Base-by-base conservation (phyloP, 1,140 invertebrate genomes). In the Hypsibius dujardini region DNA sequence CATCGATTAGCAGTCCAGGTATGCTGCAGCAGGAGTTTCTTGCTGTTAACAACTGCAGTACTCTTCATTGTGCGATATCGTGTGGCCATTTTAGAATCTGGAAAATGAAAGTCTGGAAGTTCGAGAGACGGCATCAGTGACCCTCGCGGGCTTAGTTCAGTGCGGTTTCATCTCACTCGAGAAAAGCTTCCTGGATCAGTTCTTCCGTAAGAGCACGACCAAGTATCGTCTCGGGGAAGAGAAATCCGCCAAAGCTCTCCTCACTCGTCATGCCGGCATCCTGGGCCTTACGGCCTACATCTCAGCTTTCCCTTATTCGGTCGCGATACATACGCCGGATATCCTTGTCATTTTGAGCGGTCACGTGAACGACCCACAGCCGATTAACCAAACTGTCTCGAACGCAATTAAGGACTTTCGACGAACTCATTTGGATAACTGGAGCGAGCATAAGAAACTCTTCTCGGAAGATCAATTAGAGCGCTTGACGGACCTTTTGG, bases 401-500 rank as follows among this genome's bases (percentile, higher is more conserved):
- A 88, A 88, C 76, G 88, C 90, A 2, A 78, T 96, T n/a, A 86
- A 86, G 2, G 87, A 94, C 77, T 95, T 95, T 80, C 86, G 90
- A 74, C 83, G 91, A 71, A 95, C 92, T 0, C 91, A 96, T 81
- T 87, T 92, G 75, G 90, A 92, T 76, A 90, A 88, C 78, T 96
- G 92, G 92, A 84, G 86, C 60, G 84, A 86, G 71, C 89, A 94
- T 78, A 88, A 92, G 73, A 82, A 87, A 71, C 87, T 88, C 77
- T 94, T 97, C 76, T 92, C 88, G 1, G 90, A 95, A 78, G 89
- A 92, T 74, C 91, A 97, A 78, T 81, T 96, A 2, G 84, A 84
- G 46, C 80, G 90, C 42, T 80, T 97, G 3, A 89, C 88, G 56
- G 90, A 95, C 80, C 83, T 97, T 59, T 85, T 89, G 2, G 88